Evolutionary conservation across 2,113 vertebrate genomes (phyloP), one percentile per base, ranked within the genome.

Genomic region (Ptilorrhoa leucosticta): DNA sequence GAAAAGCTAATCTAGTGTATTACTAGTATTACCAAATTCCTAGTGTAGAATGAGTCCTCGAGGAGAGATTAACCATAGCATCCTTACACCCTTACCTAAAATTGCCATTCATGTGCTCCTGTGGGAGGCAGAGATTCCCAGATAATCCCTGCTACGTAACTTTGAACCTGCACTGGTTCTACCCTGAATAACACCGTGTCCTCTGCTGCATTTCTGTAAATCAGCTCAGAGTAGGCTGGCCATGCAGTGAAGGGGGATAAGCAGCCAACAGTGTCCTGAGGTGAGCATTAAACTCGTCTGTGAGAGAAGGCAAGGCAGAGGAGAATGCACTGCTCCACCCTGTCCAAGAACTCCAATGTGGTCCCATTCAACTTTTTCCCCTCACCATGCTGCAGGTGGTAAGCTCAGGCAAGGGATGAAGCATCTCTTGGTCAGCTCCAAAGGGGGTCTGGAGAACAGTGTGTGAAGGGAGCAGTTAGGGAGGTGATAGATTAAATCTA

Each of bases 381-480:
- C 35, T 8, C 17, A 56, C 21, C 26, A 12, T 12, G 4, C 37
- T 12, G 26, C 58, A 47, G 0, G 1, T 0, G 1, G 24, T 19
- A 65, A 47, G 7, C 19, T 88, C 50, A 42, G 45, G 15, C 44
- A 72, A n/a, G 50, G 37, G 40, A 48, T 28, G n/a, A 83, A 69
- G 31, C 6, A 57, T 9, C 11, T 13, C 31, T 26, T 65, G 28
- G 22, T 35, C 76, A 65, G 27, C 10, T 45, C 12, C 27, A 37
- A 45, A 72, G 63, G 20, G 5, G 14, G 13, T 14, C 66, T 40
- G 40, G 35, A 72, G 57, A 70, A 48, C 2, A 63, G 4, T 9
- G 7, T 20, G 12, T 35, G 54, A 77, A 73, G 14, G 33, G 28
- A 91, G 35, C 8, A 50, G 19, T 48, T 63, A 87, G 51, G 20